These are phyloP conservation scores for Chrysomela aeneicollis DNA, from an alignment of 2,888 invertebrate genomes.

Conservation along the genomic window DNA sequence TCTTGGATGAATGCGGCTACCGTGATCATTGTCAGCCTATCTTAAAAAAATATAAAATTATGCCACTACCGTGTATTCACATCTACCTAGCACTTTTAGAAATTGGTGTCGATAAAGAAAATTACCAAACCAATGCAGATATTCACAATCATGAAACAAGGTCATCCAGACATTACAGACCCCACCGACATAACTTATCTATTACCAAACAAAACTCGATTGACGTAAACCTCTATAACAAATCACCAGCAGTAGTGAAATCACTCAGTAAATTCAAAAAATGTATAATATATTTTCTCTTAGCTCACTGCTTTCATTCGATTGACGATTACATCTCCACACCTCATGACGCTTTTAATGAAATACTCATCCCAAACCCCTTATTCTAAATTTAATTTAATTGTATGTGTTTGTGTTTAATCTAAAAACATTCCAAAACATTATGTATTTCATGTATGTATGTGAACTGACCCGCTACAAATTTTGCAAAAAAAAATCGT, in stretches of 20 bases:
- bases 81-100: background rate
- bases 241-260: constrained; percentile 4
- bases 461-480: too few species aligned
- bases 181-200: background rate
- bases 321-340: constrained; percentile 6
- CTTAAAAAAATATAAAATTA: background rate
- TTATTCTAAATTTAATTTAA: too few species aligned
- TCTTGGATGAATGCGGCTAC: background rate
- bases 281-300: background rate
- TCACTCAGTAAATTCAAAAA: background rate
- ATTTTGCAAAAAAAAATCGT: too few species aligned
- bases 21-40: background rate
- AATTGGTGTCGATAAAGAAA: background rate
- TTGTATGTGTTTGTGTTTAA: too few species aligned
- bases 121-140: constrained; percentile 5
- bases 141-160: constrained; percentile 9
- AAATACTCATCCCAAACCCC: background rate
- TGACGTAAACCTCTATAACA: constrained; percentile 1
- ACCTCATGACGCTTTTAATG: background rate
- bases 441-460: too few species aligned
- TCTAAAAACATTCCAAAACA: too few species aligned
- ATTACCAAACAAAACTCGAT: constrained; percentile 1
- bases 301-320: background rate
- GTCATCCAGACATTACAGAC: constrained; percentile 1
- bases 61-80: background rate